phyloP scores from a whole-genome alignment of 2,888 invertebrate species.

The Ochropleura leucogaster region DNA sequence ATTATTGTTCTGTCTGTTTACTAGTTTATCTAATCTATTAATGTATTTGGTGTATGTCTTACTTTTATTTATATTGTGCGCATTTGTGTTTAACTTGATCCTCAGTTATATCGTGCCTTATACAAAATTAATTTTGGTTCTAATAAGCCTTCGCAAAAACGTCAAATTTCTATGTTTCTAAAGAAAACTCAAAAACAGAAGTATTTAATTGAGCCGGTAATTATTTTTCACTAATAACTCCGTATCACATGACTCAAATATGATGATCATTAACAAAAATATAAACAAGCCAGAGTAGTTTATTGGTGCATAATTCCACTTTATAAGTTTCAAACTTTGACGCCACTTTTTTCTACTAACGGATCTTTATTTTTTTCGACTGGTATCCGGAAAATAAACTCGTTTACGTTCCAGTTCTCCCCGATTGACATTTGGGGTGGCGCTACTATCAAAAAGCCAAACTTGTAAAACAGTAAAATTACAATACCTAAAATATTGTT shows the following conservation, averaged over 20 bases:
- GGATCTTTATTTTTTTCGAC: not conserved
- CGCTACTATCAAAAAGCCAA: too few species aligned
- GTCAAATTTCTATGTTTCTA: too few species aligned
- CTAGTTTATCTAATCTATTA: not conserved
- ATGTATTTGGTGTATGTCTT: not conserved
- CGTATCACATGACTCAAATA: not conserved
- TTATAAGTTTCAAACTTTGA: conserved; percentile 4
- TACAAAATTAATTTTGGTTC: not conserved
- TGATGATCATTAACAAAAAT: not conserved
- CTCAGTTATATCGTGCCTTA: not conserved
- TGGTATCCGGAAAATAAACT: conserved; percentile 18
- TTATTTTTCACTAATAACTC: not conserved
- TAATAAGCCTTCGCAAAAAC: not conserved
- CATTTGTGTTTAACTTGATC: not conserved
- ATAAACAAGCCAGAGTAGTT: not conserved
- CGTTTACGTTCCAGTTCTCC: too few species aligned
- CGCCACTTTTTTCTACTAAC: conserved; percentile 28
- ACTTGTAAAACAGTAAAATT: not conserved
- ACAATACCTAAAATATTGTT: not conserved
- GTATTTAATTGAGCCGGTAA: not conserved
- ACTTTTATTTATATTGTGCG: not conserved
- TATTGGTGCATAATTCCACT: not conserved
- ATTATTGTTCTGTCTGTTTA: conserved; percentile 4
- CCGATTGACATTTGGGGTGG: too few species aligned
- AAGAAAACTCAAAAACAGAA: not conserved